Conservation (phyloP, 2,888 invertebrate species). For the Chymomyza amoena region DNA sequence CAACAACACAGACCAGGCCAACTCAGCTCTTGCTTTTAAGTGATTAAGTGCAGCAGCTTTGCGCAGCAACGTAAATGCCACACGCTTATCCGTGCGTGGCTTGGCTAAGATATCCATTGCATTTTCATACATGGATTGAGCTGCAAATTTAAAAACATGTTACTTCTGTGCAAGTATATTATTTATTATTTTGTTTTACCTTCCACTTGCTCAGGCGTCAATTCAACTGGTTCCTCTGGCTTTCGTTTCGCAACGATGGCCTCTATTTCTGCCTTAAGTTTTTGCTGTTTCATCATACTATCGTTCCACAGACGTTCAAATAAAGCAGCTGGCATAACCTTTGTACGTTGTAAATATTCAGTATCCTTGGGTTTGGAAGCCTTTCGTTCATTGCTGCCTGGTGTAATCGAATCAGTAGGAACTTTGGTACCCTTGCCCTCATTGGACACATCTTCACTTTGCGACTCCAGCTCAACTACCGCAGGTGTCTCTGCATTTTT, state of each 20-base stretch:
- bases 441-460: slow-evolving; percentile 36
- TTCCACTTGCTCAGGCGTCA: slow-evolving; percentile 81
- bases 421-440: slow-evolving; percentile 37
- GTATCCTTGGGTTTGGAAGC: slow-evolving; percentile 52
- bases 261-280: slow-evolving; percentile 69
- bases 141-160: slow-evolving; percentile 78
- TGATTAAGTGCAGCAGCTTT: slow-evolving; percentile 91
- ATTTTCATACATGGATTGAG: slow-evolving; percentile 86
- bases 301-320: slow-evolving; percentile 69
- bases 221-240: slow-evolving; percentile 71
- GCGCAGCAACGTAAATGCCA: slow-evolving; percentile 87
- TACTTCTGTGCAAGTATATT: neutral
- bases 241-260: slow-evolving; percentile 48
- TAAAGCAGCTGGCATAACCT: slow-evolving; percentile 57
- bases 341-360: slow-evolving; percentile 50
- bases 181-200: slow-evolving; percentile 78
- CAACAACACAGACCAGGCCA: slow-evolving; percentile 93
- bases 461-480: slow-evolving; percentile 16
- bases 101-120: slow-evolving; percentile 86
- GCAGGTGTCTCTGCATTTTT: neutral
- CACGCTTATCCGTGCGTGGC: slow-evolving; percentile 84
- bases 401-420: slow-evolving; percentile 15
- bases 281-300: slow-evolving; percentile 58
- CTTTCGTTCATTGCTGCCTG: slow-evolving; percentile 35
- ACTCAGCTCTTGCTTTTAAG: slow-evolving; percentile 87